Conservation (phyloP, 1,140 invertebrate genomes). For the Neoseiulus cucumeris region DNA sequence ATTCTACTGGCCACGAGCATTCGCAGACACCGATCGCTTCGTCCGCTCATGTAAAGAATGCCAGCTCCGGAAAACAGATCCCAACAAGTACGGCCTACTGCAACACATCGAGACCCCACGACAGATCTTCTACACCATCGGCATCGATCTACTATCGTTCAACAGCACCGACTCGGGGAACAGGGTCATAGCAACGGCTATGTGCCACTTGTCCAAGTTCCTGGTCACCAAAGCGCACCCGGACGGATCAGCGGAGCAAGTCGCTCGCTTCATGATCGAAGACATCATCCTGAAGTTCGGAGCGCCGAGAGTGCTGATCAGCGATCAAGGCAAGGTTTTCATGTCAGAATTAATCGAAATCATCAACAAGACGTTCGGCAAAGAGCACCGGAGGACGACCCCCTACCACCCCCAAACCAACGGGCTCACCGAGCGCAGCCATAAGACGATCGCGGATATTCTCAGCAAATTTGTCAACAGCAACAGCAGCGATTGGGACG, state of each 20-base stretch:
- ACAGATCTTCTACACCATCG: too few species aligned
- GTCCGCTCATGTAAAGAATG: too few species aligned
- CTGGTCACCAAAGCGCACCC: too few species aligned
- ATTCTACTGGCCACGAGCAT: too few species aligned
- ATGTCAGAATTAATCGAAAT: constrained; percentile 18
- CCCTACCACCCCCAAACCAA: constrained; percentile 23
- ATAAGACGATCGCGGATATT: constrained; percentile 19
- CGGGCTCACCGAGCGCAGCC: constrained; percentile 22
- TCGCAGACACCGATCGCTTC: too few species aligned
- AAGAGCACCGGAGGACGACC: constrained; percentile 18
- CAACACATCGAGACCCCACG: too few species aligned
- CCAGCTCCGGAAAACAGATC: too few species aligned
- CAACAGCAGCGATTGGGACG: constrained; percentile 24
- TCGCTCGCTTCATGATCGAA: constrained; percentile 21
- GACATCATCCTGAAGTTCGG: constrained; percentile 21
- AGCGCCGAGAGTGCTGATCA: constrained; percentile 23
- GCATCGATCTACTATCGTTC: too few species aligned
- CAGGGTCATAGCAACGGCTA: too few species aligned
- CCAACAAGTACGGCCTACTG: too few species aligned
- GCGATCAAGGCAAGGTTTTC: constrained; percentile 28
- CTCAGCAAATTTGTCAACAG: constrained; percentile 20
- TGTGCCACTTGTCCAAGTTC: too few species aligned
- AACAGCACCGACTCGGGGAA: too few species aligned
- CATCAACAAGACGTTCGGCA: constrained; percentile 14
- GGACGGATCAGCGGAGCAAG: constrained; percentile 21